Conservation (phyloP, 2,113 vertebrate species). For the Corythoichthys intestinalis region DNA sequence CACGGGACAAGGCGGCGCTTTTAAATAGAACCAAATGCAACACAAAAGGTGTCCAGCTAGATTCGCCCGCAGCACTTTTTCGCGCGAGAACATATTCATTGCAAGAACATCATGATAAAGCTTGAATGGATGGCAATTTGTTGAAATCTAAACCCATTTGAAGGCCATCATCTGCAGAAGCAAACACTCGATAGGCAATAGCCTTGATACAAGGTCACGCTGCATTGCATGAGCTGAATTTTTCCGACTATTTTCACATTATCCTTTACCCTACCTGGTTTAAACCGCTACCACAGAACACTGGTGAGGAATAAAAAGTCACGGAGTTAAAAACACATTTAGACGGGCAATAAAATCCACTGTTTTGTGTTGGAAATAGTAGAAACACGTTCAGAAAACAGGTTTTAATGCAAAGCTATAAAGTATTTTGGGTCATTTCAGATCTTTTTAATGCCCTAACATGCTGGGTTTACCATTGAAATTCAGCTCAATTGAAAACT, state of each 20-base stretch:
- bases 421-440: no score
- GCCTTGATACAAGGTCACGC: not conserved
- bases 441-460: no score
- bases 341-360: no score
- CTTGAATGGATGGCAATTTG: not conserved
- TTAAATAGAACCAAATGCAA: conserved; percentile 68
- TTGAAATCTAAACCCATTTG: not conserved
- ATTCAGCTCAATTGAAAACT: no score
- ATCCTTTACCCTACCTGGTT: no score
- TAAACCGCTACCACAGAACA: no score
- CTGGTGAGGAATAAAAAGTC: no score
- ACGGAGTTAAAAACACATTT: no score
- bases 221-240: not conserved
- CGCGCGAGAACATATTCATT: conserved; percentile 5
- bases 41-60: conserved; percentile 51
- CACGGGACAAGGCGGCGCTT: conserved; percentile 65
- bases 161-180: not conserved
- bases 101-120: conserved; percentile 30
- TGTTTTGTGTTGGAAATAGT: no score
- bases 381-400: no score
- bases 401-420: no score
- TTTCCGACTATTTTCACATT: not conserved
- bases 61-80: conserved; percentile 56
- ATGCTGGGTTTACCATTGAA: no score
- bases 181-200: not conserved